phyloP scores from a whole-genome alignment of 2,888 invertebrate genomes.

The Meghimatium bilineatum region DNA sequence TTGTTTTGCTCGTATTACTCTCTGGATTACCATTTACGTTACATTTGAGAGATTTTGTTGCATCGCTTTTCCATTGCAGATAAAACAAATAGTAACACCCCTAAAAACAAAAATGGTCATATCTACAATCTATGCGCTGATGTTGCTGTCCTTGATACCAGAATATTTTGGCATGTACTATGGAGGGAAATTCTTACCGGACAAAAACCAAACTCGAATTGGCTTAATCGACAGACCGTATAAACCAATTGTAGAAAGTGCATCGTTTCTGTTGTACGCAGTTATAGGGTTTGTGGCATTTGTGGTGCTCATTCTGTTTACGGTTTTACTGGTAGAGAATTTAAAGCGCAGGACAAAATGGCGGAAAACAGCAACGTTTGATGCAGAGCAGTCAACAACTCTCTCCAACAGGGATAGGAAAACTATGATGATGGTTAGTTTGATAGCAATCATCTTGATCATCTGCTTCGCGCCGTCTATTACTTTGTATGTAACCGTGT shows the following conservation, averaged over 20 bases:
- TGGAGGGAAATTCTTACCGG: background rate
- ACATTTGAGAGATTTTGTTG: background rate
- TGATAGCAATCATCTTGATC: too few species aligned
- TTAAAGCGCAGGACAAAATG: background rate
- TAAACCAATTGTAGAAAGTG: background rate
- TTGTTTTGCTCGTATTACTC: background rate
- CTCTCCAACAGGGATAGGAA: background rate
- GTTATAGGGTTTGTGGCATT: background rate
- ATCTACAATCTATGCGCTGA: background rate
- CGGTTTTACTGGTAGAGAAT: background rate
- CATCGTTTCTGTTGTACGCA: background rate
- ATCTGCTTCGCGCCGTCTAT: too few species aligned
- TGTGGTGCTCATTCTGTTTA: background rate
- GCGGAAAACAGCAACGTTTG: background rate
- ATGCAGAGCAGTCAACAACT: background rate
- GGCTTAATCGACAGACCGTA: background rate
- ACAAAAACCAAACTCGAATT: conserved; percentile 1
- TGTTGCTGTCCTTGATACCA: background rate
- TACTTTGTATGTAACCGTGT: too few species aligned
- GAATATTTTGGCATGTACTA: background rate
- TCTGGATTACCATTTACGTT: background rate
- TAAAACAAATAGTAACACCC: background rate
- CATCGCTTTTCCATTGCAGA: background rate
- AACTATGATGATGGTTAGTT: background rate
- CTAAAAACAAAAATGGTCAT: background rate